phyloP scores from a whole-genome alignment of 2,888 invertebrate genomes.

The Campoletis raptor region DNA sequence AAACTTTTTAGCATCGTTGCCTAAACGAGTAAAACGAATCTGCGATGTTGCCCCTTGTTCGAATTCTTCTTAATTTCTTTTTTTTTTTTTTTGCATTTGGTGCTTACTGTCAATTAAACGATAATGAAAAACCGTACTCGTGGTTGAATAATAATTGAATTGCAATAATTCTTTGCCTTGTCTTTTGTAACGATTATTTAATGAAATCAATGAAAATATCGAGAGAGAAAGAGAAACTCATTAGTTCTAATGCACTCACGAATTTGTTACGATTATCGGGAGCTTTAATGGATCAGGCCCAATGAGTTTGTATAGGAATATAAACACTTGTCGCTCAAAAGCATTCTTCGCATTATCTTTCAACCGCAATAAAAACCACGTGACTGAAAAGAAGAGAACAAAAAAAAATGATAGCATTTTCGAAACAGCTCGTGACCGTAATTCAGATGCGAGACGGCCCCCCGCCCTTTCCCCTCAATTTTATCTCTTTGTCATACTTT shows the following conservation, averaged over 20 bases:
- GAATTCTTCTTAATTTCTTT: background rate
- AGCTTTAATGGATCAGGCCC: constrained; percentile 7
- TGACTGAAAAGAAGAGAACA: constrained; percentile 22
- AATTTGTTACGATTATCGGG: constrained; percentile 5
- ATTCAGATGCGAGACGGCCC: constrained; percentile 2
- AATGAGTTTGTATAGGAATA: constrained; percentile 22
- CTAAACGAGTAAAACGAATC: background rate
- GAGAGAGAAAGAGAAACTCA: background rate
- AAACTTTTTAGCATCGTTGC: background rate
- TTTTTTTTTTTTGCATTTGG: background rate
- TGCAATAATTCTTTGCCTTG: background rate
- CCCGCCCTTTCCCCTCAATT: background rate
- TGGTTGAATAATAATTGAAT: background rate
- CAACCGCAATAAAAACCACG: constrained; percentile 44
- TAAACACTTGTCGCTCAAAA: constrained; percentile 37
- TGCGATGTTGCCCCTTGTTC: background rate
- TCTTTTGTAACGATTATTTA: background rate
- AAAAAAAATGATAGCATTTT: constrained; percentile 20
- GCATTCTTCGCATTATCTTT: constrained; percentile 23
- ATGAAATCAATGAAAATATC: background rate
- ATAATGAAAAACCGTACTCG: background rate
- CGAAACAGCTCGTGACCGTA: constrained; percentile 20
- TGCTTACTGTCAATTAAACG: background rate
- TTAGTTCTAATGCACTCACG: background rate
- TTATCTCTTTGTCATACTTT: constrained; percentile 21